Evolutionary conservation across 1,140 invertebrate genomes (phyloP), one percentile per base, ranked within the genome.

Genomic region (Pseudomyrmex flavicornis): DNA sequence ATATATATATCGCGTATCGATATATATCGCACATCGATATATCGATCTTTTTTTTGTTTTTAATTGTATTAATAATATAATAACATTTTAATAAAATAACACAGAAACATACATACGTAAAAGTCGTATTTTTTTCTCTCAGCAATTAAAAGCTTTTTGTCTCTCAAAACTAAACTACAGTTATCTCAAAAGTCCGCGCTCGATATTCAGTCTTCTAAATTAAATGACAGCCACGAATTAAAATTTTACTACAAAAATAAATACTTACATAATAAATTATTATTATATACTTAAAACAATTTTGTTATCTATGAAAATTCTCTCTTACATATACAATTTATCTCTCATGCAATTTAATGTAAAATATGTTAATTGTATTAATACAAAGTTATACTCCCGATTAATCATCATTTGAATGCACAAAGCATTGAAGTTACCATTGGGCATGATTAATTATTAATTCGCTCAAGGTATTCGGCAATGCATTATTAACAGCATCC

Each of bases 361-460:
- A 35, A 48, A 76, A 44, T 20, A n/a, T 68, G 52, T 35, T 59
- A 80, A 80, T 72, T 59, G 52, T 48, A 17, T 10, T 70, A 70
- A 70, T 26, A 35, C 50, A 26, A 9, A 35, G 35, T 35, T 35
- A 26, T 26, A n/a, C 0, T 4, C 13, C 12, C 13, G 44, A 80
- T 70, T 80, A 80, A 72, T 72, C 15, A 8, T 61, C n/a, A 17
- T 61, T 50, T 52, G n/a, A 72, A 48, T 35, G 44, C 54, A 61
- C 44, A 80, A 70, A 80, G 44, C 54, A 72, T 12, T 72, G 44
- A 20, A 54, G 48, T 65, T 52, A n/a, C 66, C 13, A 26, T 72
- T 72, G 17, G 76, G 12, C 54, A 12, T 54, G 15, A 70, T 72
- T 70, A 80, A 80, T 80, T 72, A 72, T 48, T 13, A 72, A 59